phyloP scores from a whole-genome alignment of 1,140 invertebrate genomes.

The Mamestra configurata region DNA sequence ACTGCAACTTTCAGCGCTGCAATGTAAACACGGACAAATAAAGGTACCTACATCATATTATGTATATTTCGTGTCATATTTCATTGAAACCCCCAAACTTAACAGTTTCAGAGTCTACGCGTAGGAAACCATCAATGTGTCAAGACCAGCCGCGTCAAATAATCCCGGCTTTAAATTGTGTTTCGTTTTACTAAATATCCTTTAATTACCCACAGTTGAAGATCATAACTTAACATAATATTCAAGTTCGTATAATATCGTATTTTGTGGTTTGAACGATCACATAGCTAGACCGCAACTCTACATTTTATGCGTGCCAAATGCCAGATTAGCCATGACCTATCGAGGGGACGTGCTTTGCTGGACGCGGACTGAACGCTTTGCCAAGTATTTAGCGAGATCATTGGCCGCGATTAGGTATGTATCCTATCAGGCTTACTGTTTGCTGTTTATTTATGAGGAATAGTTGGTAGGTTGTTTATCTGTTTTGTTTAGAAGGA shows the following conservation, averaged over 20 bases:
- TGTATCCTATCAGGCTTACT: neutral
- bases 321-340: slow-evolving; percentile 27
- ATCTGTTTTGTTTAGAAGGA: too few species aligned
- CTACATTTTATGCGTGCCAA: slow-evolving; percentile 33
- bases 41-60: too few species aligned
- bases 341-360: neutral
- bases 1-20: too few species aligned
- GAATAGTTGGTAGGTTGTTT: neutral
- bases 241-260: neutral
- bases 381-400: slow-evolving; percentile 6
- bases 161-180: neutral
- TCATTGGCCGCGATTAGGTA: neutral
- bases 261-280: neutral
- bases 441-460: neutral
- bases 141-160: neutral
- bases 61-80: too few species aligned
- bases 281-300: neutral
- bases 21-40: too few species aligned
- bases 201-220: too few species aligned
- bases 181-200: neutral
- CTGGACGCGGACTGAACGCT: neutral
- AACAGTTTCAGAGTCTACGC: too few species aligned
- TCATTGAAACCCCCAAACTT: too few species aligned
- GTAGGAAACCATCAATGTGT: too few species aligned
- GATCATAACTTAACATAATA: too few species aligned